Evolutionary conservation across 1,140 invertebrate species (phyloP).

Genomic region (Parapsyche elsis): DNA sequence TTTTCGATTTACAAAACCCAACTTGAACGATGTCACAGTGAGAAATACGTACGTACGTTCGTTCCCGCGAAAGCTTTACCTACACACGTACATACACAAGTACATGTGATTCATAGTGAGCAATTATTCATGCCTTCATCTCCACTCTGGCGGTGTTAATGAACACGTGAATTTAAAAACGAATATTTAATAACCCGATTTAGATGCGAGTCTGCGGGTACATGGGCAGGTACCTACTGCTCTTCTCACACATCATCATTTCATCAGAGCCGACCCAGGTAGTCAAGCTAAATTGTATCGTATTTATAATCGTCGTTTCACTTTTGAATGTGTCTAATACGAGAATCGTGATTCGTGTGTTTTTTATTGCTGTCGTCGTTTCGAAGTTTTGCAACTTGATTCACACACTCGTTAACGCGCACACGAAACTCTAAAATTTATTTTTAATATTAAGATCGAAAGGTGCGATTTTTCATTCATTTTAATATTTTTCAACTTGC

Average conservation of each 20-base stretch:
- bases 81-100: neutral
- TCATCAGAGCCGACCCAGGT: neutral
- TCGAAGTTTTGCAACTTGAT: conserved; percentile 4
- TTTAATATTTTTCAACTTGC: too few species aligned
- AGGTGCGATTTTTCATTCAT: too few species aligned
- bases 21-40: too few species aligned
- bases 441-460: too few species aligned
- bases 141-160: conserved; percentile 5
- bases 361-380: neutral
- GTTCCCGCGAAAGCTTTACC: neutral
- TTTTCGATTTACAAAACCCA: too few species aligned
- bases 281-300: conserved; percentile 13
- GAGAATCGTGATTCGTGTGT: conserved; percentile 1
- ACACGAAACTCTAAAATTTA: neutral
- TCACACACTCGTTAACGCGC: conserved; percentile 2
- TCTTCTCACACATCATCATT: neutral
- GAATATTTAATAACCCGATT: conserved; percentile 30
- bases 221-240: neutral
- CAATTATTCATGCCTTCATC: conserved; percentile 22
- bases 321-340: conserved; percentile 29
- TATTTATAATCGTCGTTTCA: conserved; percentile 36
- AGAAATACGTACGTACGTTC: too few species aligned
- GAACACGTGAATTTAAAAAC: conserved; percentile 24
- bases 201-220: neutral
- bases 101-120: conserved; percentile 13